These are phyloP conservation scores for Ceratothoa steindachneri DNA, from an alignment of 2,888 invertebrate species.

Conservation along the genomic window DNA sequence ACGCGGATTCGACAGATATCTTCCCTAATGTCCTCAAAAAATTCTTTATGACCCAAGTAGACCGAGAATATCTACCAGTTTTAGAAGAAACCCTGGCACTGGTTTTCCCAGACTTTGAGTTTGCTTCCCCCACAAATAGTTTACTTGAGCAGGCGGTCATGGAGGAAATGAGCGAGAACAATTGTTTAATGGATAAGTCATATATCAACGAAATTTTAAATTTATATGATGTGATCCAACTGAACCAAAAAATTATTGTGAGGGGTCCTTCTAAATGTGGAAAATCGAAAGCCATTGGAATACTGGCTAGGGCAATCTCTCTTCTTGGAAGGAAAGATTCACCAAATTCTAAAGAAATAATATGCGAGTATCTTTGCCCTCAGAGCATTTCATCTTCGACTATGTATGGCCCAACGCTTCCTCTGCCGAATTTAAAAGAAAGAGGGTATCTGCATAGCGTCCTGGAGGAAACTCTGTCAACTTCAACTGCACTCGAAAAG, in stretches of 20 bases:
- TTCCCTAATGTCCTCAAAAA: constrained; percentile 29
- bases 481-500: constrained; percentile 15
- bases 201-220: constrained; percentile 27
- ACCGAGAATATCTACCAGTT: constrained; percentile 17
- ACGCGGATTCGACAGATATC: constrained; percentile 23
- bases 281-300: constrained; percentile 25
- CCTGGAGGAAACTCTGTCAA: constrained; percentile 6
- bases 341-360: constrained; percentile 16
- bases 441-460: constrained; percentile 24
- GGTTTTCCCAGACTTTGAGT: constrained; percentile 37
- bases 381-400: constrained; percentile 12
- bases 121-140: constrained; percentile 18
- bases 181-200: constrained; percentile 18
- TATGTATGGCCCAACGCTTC: constrained; percentile 21
- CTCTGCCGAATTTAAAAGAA: constrained; percentile 11
- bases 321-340: constrained; percentile 20
- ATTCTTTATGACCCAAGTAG: constrained; percentile 26
- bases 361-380: constrained; percentile 22
- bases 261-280: constrained; percentile 29
- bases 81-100: constrained; percentile 29
- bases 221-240: constrained; percentile 27
- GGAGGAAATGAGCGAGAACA: constrained; percentile 17
- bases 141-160: constrained; percentile 14
- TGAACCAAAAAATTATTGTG: constrained; percentile 20
- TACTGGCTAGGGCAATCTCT: constrained; percentile 15